A percentile compares a stretch with the other conserved stretches of the same genome.
Evolutionary conservation across 2,797 vertebrate species (phyloP).

Genomic region (Orestias chungarensis): DNA sequence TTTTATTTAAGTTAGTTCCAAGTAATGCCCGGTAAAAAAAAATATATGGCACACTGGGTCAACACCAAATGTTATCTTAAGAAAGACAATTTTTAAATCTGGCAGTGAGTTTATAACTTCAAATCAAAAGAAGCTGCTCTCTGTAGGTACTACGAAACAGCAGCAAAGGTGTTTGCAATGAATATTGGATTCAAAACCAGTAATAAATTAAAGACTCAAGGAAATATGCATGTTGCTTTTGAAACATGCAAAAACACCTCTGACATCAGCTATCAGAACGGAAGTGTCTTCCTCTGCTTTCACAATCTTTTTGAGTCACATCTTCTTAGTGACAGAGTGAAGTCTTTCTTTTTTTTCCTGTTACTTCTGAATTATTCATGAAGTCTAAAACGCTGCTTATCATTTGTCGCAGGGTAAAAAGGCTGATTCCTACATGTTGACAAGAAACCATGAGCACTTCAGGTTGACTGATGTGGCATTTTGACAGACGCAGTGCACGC

Average conservation of each 20-base stretch:
- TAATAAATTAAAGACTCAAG: too few relatives aligned
- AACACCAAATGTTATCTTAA: too few relatives aligned
- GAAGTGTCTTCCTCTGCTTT: background rate
- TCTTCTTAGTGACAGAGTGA: background rate
- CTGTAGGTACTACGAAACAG: background rate
- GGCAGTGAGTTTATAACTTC: background rate
- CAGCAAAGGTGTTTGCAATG: background rate
- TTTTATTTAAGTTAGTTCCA: background rate
- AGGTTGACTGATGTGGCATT: slow-evolving; percentile 37
- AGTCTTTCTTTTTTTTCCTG: background rate
- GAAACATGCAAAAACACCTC: background rate
- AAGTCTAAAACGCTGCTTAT: background rate
- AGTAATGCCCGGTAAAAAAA: background rate
- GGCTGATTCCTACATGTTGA: slow-evolving; percentile 19
- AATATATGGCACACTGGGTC: background rate
- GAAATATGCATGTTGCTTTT: background rate
- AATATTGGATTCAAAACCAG: background rate
- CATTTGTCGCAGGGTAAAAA: slow-evolving; percentile 36
- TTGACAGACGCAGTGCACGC: slow-evolving; percentile 28
- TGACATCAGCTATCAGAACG: background rate
- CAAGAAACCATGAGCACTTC: slow-evolving; percentile 15
- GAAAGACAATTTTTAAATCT: too few relatives aligned
- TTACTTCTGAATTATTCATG: slow-evolving; percentile 42
- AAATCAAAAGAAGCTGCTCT: background rate
- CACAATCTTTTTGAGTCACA: background rate